A percentile compares a stretch with the other conserved stretches of the same genome.
Conservation (phyloP, 2,888 invertebrate species). For the Capitulum mitella region DNA sequence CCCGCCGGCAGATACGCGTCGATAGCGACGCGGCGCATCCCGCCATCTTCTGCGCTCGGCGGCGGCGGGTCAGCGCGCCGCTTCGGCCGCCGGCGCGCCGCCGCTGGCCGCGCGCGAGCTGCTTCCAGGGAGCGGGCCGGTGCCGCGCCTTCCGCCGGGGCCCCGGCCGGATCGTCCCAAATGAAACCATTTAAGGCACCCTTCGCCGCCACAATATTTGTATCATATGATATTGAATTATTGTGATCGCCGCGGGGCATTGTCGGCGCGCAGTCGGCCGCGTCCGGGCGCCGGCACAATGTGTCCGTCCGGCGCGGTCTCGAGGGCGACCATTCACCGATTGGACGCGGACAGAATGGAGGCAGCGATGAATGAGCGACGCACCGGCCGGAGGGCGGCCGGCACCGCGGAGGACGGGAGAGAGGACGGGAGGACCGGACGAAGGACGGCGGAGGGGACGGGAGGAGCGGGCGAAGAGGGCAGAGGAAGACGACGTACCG, state of each 20-base stretch:
- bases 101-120: background rate
- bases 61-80: background rate
- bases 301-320: background rate
- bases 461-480: background rate
- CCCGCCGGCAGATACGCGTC: background rate
- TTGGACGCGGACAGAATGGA: background rate
- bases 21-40: too few species aligned
- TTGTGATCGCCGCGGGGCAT: background rate
- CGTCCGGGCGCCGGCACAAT: background rate
- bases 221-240: background rate
- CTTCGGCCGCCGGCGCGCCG: background rate
- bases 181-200: conserved; percentile 6
- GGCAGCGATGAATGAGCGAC: background rate
- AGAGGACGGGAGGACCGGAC: background rate
- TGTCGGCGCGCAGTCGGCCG: background rate
- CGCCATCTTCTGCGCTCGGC: too few species aligned
- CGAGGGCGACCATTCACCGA: background rate
- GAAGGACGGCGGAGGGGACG: background rate
- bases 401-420: background rate
- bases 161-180: background rate
- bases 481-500: too few species aligned
- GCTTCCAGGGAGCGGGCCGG: background rate
- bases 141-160: background rate
- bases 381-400: background rate
- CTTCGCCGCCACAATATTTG: conserved; percentile 5